phyloP scores from a whole-genome alignment of 2,113 vertebrate genomes.

The Dicrurus megarhynchus region DNA sequence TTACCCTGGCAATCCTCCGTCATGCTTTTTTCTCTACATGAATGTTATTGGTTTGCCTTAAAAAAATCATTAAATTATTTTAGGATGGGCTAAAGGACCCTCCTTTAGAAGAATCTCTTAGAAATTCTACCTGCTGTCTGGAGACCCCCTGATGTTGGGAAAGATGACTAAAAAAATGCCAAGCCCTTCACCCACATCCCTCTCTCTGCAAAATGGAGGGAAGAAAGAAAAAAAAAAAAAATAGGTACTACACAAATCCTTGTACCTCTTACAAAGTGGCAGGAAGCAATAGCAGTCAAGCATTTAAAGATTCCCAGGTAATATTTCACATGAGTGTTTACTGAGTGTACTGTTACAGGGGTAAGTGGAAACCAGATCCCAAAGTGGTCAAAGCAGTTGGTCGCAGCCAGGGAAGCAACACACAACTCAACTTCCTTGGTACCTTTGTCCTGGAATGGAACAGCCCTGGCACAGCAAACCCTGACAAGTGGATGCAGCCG shows the following conservation, averaged over 20 bases:
- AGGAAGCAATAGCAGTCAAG: background rate
- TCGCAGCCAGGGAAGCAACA: fast-evolving
- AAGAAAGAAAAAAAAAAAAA: too few relatives aligned
- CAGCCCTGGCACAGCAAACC: background rate
- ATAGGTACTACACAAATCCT: background rate
- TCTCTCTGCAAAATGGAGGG: background rate
- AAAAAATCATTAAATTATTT: background rate
- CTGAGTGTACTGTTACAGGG: background rate
- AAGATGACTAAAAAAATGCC: background rate
- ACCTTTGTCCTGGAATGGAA: background rate
- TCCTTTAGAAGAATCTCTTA: background rate
- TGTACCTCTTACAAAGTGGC: background rate
- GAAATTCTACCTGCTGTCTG: background rate
- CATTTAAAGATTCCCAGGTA: background rate
- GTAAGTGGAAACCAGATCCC: background rate
- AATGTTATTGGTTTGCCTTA: background rate
- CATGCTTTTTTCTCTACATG: background rate
- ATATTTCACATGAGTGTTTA: background rate
- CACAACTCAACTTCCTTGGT: background rate
- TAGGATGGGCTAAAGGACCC: background rate
- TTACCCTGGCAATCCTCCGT: background rate
- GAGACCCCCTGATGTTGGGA: background rate
- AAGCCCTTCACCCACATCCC: background rate
- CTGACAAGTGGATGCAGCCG: background rate
- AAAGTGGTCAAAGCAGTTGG: background rate